Evolutionary conservation across 2,113 vertebrate genomes (phyloP).

Genomic region (Myodes glareolus): DNA sequence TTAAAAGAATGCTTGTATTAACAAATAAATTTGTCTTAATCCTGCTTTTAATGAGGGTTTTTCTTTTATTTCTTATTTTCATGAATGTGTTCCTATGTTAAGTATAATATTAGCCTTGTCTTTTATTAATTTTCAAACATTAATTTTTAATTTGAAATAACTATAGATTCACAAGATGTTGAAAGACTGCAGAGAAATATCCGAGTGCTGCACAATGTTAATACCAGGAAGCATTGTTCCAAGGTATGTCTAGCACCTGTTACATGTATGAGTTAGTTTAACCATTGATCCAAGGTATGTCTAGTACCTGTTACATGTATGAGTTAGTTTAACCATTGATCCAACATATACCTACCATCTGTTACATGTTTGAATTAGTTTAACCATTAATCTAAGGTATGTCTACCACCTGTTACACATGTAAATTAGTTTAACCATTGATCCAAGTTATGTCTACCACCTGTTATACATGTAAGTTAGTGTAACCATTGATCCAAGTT

Average conservation of each 20-base stretch:
- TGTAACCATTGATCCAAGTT: too few species aligned
- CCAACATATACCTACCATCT: too few species aligned
- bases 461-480: too few species aligned
- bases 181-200: neutral
- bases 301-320: too few species aligned
- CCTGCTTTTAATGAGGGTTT: neutral
- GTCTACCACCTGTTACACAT: too few species aligned
- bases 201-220: neutral
- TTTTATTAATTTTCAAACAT: neutral
- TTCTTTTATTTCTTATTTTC: neutral
- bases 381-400: too few species aligned
- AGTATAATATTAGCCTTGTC: neutral
- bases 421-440: too few species aligned
- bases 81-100: neutral
- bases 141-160: slow-evolving; percentile 23
- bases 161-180: neutral
- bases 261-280: too few species aligned
- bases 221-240: neutral
- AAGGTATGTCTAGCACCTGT: too few species aligned
- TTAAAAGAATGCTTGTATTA: neutral
- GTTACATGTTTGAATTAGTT: too few species aligned
- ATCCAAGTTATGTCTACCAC: rapidly evolving
- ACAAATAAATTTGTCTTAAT: neutral
- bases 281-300: too few species aligned
- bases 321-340: too few species aligned